A percentile compares a stretch with the other conserved stretches of the same genome.
Evolutionary conservation across 1,140 invertebrate species (phyloP).

Genomic region (Akabosia matsudoensis): DNA sequence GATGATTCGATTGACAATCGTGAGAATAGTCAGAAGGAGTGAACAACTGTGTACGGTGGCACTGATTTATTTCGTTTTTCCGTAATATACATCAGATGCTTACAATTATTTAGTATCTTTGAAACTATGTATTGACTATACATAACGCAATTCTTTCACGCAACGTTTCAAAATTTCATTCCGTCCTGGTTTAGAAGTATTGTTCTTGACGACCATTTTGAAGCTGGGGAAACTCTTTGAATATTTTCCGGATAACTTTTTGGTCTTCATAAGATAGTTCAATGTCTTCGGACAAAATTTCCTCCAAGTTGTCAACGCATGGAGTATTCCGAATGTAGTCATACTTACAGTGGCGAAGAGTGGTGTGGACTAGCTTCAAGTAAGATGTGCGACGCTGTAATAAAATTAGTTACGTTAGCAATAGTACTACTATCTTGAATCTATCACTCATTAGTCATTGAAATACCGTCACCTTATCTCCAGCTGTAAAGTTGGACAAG

Average conservation of each 20-base stretch:
- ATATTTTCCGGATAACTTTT: neutral
- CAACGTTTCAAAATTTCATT: too few species aligned
- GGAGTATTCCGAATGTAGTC: neutral
- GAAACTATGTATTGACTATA: too few species aligned
- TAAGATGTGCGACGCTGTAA: constrained; percentile 1
- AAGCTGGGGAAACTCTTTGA: constrained; percentile 5
- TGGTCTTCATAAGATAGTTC: neutral
- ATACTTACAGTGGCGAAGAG: neutral
- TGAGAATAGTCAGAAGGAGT: too few species aligned
- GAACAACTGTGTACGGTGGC: too few species aligned
- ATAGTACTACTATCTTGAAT: neutral
- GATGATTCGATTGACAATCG: too few species aligned
- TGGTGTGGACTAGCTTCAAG: neutral
- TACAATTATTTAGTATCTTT: too few species aligned
- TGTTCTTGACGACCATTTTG: too few species aligned
- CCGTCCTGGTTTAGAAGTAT: too few species aligned
- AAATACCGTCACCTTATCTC: neutral
- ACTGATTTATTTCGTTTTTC: too few species aligned
- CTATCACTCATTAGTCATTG: neutral
- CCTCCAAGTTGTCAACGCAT: neutral
- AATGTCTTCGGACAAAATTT: neutral
- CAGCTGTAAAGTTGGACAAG: neutral
- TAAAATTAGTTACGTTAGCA: neutral
- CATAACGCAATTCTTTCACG: too few species aligned
- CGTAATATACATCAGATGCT: too few species aligned